Base-by-base conservation (phyloP, 2,797 vertebrate genomes). In the Phoebastria nigripes region DNA sequence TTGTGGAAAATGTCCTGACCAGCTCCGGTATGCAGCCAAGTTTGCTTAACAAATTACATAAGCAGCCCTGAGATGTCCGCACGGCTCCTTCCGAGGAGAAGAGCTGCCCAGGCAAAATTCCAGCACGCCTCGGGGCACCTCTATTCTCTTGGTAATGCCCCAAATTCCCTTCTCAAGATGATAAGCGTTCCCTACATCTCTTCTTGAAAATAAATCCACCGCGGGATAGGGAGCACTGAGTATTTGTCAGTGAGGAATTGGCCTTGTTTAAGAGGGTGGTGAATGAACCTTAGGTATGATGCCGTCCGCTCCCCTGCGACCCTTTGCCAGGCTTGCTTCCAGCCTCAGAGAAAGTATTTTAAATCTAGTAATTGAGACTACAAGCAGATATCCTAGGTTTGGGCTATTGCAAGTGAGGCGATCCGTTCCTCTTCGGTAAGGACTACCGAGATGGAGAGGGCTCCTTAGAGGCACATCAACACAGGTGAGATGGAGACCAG, bases 21-120 rank as follows among this genome's bases (percentile, higher is more conserved):
- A 87, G 56, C 56, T 82, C 46, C 2, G 1, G 9, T 80, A 74
- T 52, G 56, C 49, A 73, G 78, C 82, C 35, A 77, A 71, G 41
- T 89, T 95, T 92, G 49, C 74, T 66, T 71, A 80, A 89, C 37
- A 81, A 65, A 87, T 89, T 69, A 83, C 72, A 31, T 65, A 89
- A 91, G 39, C 62, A 85, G 44, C 35, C 10, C 28, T 65, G 51
- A 82, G 46, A 89, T 33, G 46, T 85, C 69, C 11, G 1, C 63
- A 46, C 0, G 0, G 47, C 39, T 94, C 63, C 37, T 93, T 87
- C 58, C 0, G 1, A 73, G 35, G 41, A 85, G 59, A 70, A 89
- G 47, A 73, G 31, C 31, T 58, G 35, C 25, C 22, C n/a, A 74
- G 74, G 37, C 29, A 82, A 87, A 94, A 92, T 51, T 85, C 41